Conservation (phyloP, 2,113 vertebrate species). For the Melanerpes aurifrons region DNA sequence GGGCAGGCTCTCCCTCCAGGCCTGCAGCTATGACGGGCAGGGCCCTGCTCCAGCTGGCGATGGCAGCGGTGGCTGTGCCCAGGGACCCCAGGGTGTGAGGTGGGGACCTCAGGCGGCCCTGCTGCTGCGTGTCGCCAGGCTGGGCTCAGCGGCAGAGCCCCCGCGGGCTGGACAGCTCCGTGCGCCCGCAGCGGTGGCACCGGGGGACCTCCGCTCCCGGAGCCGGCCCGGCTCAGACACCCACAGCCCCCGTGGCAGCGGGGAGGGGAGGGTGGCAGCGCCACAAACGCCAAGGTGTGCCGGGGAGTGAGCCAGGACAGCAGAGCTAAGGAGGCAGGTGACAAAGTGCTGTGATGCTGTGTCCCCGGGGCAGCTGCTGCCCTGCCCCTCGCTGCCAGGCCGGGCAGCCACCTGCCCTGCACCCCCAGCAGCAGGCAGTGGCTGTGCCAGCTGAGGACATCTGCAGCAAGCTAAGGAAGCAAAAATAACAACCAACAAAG, state of each 20-base stretch:
- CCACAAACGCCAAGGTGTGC: not conserved
- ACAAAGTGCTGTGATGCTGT: not conserved
- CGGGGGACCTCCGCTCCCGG: not conserved
- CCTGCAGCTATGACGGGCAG: conserved; percentile 24
- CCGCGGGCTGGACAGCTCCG: not conserved
- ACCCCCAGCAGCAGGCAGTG: not conserved
- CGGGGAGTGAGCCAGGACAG: not conserved
- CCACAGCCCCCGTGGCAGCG: not conserved
- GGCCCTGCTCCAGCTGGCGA: not conserved
- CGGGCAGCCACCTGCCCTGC: not conserved
- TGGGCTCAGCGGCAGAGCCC: not conserved
- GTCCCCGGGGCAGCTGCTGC: not conserved
- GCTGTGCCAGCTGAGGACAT: not conserved
- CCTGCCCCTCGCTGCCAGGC: not conserved
- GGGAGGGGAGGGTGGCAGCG: not conserved
- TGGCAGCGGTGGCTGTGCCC: not conserved
- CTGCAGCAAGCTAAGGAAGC: conserved; percentile 40
- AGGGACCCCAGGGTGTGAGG: fast-evolving
- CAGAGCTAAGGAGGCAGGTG: conserved; percentile 33
- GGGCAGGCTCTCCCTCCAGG: conserved; percentile 42
- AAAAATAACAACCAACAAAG: not conserved
- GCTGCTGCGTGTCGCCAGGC: fast-evolving
- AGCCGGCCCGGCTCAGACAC: not conserved
- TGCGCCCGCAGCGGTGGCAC: not conserved
- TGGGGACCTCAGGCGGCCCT: not conserved